These are phyloP conservation scores for Arbacia lixula DNA, from an alignment of 53 echinoderm and acorn worm genomes.

Conservation along the genomic window DNA sequence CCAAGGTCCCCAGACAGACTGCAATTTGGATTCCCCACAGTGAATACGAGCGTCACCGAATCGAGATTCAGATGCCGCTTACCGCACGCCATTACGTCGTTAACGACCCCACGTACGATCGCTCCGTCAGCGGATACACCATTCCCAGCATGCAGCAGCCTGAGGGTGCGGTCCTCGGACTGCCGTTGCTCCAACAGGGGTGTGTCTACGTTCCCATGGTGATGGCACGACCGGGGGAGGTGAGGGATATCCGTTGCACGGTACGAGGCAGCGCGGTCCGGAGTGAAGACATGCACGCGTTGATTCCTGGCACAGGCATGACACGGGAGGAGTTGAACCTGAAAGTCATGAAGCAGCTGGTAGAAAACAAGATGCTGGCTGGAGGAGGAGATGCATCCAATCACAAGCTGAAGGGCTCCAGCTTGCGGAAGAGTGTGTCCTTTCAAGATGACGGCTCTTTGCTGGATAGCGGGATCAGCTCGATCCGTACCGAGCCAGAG, in stretches of 20 bases:
- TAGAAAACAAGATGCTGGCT: conserved; percentile 81
- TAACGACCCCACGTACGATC: conserved; percentile 66
- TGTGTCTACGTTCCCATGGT: conserved; percentile 69
- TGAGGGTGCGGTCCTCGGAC: neutral
- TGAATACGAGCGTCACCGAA: conserved; percentile 81
- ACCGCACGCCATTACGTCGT: conserved; percentile 79
- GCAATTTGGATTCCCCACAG: conserved; percentile 80
- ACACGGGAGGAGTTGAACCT: conserved; percentile 92
- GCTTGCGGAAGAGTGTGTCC: conserved; percentile 68
- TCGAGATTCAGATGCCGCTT: conserved; percentile 94
- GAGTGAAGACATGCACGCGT: conserved; percentile 70
- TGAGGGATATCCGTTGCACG: conserved; percentile 10
- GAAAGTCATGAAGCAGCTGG: conserved; percentile 90
- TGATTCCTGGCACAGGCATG: conserved; percentile 92
- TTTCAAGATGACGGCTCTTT: conserved; percentile 66
- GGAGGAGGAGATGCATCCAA: neutral
- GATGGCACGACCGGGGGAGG: neutral
- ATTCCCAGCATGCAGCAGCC: conserved; percentile 17
- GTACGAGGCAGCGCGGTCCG: conserved; percentile 70
- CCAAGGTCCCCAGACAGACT: conserved; percentile 72
- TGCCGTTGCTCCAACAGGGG: conserved; percentile 32
- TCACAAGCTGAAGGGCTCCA: conserved; percentile 30
- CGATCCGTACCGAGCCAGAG: conserved; percentile 38
- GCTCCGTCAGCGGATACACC: conserved; percentile 31
- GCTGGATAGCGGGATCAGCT: conserved; percentile 77